A percentile compares a stretch with the other conserved stretches of the same genome.
Evolutionary conservation across 2,797 vertebrate genomes (phyloP).

Genomic region (Cercopithecus hamlyni): DNA sequence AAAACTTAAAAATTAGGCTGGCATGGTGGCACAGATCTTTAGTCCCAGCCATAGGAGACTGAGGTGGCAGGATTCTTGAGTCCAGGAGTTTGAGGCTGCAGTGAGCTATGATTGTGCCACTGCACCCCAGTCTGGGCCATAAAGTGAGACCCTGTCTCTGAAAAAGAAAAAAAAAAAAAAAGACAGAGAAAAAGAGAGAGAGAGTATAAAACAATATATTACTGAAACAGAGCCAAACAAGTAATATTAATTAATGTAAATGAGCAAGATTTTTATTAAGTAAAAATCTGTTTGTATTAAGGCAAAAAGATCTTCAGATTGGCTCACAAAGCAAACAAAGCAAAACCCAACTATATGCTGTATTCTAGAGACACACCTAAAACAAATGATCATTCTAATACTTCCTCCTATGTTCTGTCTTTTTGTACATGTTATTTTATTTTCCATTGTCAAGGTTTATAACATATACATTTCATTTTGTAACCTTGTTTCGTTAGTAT

Average conservation of each 20-base stretch:
- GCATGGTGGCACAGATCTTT: neutral
- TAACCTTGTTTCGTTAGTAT: neutral
- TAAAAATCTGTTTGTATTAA: neutral
- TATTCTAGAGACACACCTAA: neutral
- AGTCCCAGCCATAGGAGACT: neutral
- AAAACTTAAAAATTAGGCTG: neutral
- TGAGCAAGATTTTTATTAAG: neutral
- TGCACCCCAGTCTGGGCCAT: neutral
- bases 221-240: neutral
- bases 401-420: constrained; percentile 3
- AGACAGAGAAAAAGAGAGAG: neutral
- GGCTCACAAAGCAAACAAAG: constrained; percentile 26
- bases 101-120: neutral
- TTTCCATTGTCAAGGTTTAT: constrained; percentile 2
- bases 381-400: neutral
- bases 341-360: neutral
- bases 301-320: neutral
- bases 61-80: neutral
- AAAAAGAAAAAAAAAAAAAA: neutral
- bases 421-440: constrained; percentile 23
- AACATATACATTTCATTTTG: constrained; percentile 25
- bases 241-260: constrained; percentile 8
- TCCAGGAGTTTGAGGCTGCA: neutral
- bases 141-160: neutral
- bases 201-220: neutral